Evolutionary conservation across 2,888 invertebrate species (phyloP), one percentile per base, ranked within the genome.

Genomic region (Adineta ricciae): DNA sequence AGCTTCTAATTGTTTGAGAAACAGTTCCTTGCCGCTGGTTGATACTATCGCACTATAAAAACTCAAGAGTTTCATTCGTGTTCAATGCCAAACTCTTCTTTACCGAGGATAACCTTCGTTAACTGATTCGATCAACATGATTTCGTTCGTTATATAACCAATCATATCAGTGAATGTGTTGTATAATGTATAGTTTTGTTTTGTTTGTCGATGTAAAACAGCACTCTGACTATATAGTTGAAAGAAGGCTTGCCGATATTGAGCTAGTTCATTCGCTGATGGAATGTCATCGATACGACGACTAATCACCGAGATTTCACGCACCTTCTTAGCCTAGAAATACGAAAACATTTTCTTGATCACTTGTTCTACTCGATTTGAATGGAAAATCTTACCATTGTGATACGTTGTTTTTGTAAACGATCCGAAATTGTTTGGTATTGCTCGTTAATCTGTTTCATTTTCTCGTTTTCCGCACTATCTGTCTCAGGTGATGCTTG

Each of bases 101-200:
- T 88, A 90, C 90, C 89, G 88, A 84, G 88, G 90, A 87, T 91
- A 91, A 86, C 89, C 91, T 83, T 91, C 90, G 87, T 90, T 88
- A 83, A 91, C 90, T 7, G 91, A 91, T 86, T 90, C 91, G 84
- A 91, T 87, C n/a, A 91, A 87, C 83, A 88, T 89, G 38, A 96
- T 92, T 91, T 98, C 97, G 90, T 96, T 97, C 87, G 94, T 94
- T 89, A 97, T 93, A 90, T 97, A 97, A 72, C 94, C 92, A 90
- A 95, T 94, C n/a, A 95, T 95, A 91, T 97, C 97, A 90, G 96
- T 94, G 85, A 97, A 92, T 3, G 96, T 96, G 90, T 99, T 98
- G 91, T 96, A 96, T 86, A 97, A 92, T 72, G 95, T 96, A 90
- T 95, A 98, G 92, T 96, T 97, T 92, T 97, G 96, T 91, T 97